A percentile compares a stretch with the other conserved stretches of the same genome.
These are phyloP conservation scores for Chlamydotis undulata DNA, from an alignment of 2,113 vertebrate species.

Conservation along the genomic window DNA sequence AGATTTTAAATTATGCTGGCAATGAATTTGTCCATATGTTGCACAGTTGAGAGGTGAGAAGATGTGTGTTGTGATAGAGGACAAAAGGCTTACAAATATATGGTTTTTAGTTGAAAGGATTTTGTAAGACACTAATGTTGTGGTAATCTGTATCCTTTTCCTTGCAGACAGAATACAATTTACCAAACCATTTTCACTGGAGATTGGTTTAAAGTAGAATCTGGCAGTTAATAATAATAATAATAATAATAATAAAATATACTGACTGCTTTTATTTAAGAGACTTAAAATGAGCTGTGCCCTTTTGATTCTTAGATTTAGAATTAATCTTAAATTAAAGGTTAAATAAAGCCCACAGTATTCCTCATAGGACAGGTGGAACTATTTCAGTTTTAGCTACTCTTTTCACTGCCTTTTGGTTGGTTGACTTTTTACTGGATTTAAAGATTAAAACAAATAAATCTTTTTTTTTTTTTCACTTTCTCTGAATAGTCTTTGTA, in stretches of 20 bases:
- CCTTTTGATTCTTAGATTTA: not conserved
- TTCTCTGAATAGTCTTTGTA: not conserved
- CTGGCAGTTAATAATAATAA: not conserved
- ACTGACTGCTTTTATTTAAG: not conserved
- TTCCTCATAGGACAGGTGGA: not conserved
- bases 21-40: not conserved
- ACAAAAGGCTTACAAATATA: not conserved
- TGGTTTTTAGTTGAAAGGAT: not conserved
- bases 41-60: not conserved
- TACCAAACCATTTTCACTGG: not conserved
- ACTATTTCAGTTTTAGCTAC: not conserved
- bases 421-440: not conserved
- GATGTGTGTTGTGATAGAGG: not conserved
- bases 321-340: not conserved
- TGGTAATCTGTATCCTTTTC: fast-evolving
- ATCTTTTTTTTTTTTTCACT: not conserved
- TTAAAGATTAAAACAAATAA: not conserved
- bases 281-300: not conserved
- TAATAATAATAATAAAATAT: too few relatives aligned
- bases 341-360: not conserved
- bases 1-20: not conserved
- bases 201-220: not conserved
- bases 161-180: not conserved
- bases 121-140: not conserved
- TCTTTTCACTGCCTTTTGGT: not conserved